Conservation (phyloP, 2,113 vertebrate genomes). For the Spea bombifrons region DNA sequence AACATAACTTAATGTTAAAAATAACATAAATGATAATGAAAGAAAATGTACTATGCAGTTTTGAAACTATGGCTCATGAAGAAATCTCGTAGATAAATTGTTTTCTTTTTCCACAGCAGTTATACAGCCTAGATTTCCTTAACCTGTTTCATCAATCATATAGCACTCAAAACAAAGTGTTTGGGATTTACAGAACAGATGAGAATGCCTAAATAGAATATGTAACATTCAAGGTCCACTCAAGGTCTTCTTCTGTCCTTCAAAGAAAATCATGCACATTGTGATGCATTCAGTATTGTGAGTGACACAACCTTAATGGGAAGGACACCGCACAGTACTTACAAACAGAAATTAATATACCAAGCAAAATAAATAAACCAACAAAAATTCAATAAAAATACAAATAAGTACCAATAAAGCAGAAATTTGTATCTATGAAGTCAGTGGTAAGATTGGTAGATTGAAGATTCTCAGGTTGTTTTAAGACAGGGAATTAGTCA, state of each 20-base stretch:
- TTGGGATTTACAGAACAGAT: slow-evolving; percentile 16
- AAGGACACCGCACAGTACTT: too few species aligned
- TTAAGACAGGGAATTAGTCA: too few species aligned
- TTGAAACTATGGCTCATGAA: slow-evolving; percentile 22
- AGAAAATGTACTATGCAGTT: not conserved
- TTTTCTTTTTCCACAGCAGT: slow-evolving; percentile 9
- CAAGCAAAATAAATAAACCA: too few species aligned
- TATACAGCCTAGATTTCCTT: slow-evolving; percentile 17
- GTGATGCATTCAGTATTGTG: too few species aligned
- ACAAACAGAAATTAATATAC: too few species aligned
- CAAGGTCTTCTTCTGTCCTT: slow-evolving; percentile 9
- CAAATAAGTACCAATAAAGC: too few species aligned
- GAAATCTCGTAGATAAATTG: slow-evolving; percentile 26
- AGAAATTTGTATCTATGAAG: too few species aligned
- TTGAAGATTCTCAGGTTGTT: too few species aligned
- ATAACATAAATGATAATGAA: slow-evolving; percentile 4
- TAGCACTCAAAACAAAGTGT: slow-evolving; percentile 29
- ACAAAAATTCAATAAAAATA: too few species aligned
- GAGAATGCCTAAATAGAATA: slow-evolving; percentile 24
- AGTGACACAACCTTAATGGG: too few species aligned
- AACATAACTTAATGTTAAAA: too few species aligned
- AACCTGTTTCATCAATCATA: slow-evolving; percentile 40
- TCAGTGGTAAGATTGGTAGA: too few species aligned
- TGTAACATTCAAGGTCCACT: slow-evolving; percentile 10
- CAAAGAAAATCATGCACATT: not conserved